These are phyloP conservation scores for Stichopus horrens DNA, from an alignment of 53 echinoderm and acorn worm species.

Conservation along the genomic window DNA sequence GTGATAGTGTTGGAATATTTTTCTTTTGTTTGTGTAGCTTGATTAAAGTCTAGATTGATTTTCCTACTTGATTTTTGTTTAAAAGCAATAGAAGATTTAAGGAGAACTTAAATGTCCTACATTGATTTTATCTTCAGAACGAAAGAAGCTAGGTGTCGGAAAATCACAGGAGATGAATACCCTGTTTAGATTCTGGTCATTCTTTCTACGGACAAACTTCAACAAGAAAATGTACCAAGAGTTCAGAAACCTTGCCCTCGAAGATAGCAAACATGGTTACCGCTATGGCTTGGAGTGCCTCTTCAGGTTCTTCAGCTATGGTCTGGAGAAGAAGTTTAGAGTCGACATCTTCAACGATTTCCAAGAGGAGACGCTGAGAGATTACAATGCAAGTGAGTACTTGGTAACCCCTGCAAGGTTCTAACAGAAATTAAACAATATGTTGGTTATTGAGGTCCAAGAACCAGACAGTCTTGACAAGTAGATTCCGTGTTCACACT, in stretches of 20 bases:
- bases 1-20: no score
- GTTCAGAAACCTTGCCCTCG: conserved; percentile 85
- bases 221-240: conserved; percentile 99
- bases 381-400: conserved; percentile 72
- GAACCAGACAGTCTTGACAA: no score
- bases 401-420: no score
- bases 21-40: no score
- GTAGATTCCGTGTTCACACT: no score
- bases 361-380: conserved; percentile 84
- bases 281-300: conserved; percentile 98
- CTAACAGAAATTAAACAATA: no score
- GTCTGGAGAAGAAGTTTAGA: conserved; percentile 93
- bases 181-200: conserved; percentile 99
- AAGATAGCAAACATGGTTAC: conserved; percentile 86
- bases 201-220: conserved; percentile 98
- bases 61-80: not conserved
- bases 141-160: conserved; percentile 98
- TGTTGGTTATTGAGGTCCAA: no score
- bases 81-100: not conserved
- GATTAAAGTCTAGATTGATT: no score
- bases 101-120: not conserved
- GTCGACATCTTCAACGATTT: conserved; percentile 92
- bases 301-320: conserved; percentile 97
- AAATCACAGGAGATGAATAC: conserved; percentile 99
- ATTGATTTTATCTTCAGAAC: conserved; percentile 56